Percentiles rank a stretch among this genome's conserved stretches.
phyloP scores from a whole-genome alignment of 30 jellyfish, hydroid and myxozoan genomes.

The Hydra vulgaris region DNA sequence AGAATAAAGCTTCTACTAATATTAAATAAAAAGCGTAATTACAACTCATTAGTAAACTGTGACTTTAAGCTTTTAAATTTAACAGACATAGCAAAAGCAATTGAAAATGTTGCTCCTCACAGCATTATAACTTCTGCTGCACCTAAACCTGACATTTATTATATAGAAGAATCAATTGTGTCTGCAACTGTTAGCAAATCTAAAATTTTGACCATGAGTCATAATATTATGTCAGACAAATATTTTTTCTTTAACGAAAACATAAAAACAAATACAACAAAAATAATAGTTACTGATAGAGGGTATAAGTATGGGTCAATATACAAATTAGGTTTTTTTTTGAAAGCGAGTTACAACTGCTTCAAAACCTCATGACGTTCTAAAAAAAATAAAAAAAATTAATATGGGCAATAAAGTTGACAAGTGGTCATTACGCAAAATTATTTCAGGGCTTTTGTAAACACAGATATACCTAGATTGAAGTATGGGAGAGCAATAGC shows the following conservation, averaged over 20 bases:
- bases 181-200: too few relatives aligned
- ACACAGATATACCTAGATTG: conserved; percentile 46
- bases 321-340: conserved; percentile 7
- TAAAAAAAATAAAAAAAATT: not conserved
- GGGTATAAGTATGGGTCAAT: conserved; percentile 16
- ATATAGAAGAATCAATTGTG: not conserved
- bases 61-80: conserved; percentile 3
- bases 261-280: not conserved
- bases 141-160: not conserved
- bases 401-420: not conserved
- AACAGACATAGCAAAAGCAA: conserved; percentile 19
- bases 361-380: conserved; percentile 20
- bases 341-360: conserved; percentile 34
- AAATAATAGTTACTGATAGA: conserved; percentile 4
- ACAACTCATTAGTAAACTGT: conserved; percentile 3
- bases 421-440: conserved; percentile 17
- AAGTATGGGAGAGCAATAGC: conserved; percentile 47
- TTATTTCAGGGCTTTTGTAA: conserved; percentile 17
- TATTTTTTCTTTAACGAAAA: conserved; percentile 9
- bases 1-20: not conserved
- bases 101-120: conserved; percentile 5
- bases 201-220: too few relatives aligned
- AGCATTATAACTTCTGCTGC: conserved; percentile 25
- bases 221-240: not conserved
- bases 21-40: conserved; percentile 5